Conservation (phyloP, 2,113 vertebrate genomes). For the Raja brachyura region DNA sequence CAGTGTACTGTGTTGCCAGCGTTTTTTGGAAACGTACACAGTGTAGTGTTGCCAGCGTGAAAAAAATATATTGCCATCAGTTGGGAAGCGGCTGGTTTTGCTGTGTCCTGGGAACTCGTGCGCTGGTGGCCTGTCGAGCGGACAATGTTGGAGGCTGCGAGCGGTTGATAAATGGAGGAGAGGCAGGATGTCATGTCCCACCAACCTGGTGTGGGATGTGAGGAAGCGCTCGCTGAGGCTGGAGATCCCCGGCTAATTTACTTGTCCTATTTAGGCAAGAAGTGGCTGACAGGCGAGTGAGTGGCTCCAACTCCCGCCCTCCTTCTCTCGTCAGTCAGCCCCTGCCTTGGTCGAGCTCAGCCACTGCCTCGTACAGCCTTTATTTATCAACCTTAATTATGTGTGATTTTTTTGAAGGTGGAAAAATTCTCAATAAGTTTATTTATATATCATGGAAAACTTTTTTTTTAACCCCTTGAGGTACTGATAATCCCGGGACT, state of each 20-base stretch:
- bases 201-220: slow-evolving; percentile 92
- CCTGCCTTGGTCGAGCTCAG: not conserved
- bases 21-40: too few species aligned
- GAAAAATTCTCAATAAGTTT: not conserved
- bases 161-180: slow-evolving; percentile 43
- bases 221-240: slow-evolving; percentile 80
- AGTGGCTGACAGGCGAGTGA: not conserved
- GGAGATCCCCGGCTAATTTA: slow-evolving; percentile 74
- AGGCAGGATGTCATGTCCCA: slow-evolving; percentile 72
- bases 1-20: too few species aligned
- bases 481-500: too few species aligned
- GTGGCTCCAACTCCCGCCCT: not conserved
- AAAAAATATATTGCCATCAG: not conserved
- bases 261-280: slow-evolving; percentile 87
- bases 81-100: not conserved
- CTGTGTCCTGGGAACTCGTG: not conserved
- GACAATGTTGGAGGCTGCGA: not conserved
- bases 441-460: not conserved
- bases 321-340: not conserved
- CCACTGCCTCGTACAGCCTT: not conserved
- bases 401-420: not conserved
- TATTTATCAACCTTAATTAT: not conserved
- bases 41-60: not conserved
- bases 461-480: not conserved
- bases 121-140: slow-evolving; percentile 33